These are phyloP conservation scores for Alosa sapidissima DNA, from an alignment of 2,797 vertebrate genomes.

Conservation along the genomic window DNA sequence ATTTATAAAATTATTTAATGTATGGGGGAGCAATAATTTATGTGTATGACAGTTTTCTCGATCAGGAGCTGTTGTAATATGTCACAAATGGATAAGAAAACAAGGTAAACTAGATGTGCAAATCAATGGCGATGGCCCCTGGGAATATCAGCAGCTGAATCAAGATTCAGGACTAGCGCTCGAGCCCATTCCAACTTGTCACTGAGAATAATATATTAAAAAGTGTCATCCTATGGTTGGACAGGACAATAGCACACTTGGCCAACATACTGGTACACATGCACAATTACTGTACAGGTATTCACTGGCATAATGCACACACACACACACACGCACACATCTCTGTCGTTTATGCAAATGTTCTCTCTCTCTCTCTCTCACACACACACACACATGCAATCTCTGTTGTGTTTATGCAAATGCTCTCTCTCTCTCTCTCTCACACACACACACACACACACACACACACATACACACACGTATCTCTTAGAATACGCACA, in stretches of 20 bases:
- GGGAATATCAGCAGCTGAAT: conserved; percentile 81
- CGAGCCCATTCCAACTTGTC: conserved; percentile 82
- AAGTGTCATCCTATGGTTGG: conserved; percentile 50
- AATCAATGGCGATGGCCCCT: conserved; percentile 86
- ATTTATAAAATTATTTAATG: conserved; percentile 91
- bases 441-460: conserved; percentile 6
- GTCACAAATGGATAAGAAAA: conserved; percentile 89
- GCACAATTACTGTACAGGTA: conserved; percentile 12
- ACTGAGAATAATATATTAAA: conserved; percentile 67
- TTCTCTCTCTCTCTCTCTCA: conserved; percentile 9
- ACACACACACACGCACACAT: not conserved
- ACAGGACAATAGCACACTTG: conserved; percentile 39
- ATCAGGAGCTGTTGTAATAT: conserved; percentile 87
- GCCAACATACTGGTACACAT: conserved; percentile 21
- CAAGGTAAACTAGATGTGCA: conserved; percentile 90
- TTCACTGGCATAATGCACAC: not conserved
- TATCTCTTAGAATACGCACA: not conserved
- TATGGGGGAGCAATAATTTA: conserved; percentile 84
- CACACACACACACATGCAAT: conserved; percentile 23
- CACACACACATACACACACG: conserved; percentile 27
- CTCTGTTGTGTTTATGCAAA: conserved; percentile 7
- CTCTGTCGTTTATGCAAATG: not conserved
- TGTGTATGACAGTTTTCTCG: conserved; percentile 85
- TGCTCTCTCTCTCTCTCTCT: no score
- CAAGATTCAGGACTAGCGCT: conserved; percentile 88